Conservation (phyloP, 2,797 vertebrate genomes). For the Hoplostethus mediterraneus region DNA sequence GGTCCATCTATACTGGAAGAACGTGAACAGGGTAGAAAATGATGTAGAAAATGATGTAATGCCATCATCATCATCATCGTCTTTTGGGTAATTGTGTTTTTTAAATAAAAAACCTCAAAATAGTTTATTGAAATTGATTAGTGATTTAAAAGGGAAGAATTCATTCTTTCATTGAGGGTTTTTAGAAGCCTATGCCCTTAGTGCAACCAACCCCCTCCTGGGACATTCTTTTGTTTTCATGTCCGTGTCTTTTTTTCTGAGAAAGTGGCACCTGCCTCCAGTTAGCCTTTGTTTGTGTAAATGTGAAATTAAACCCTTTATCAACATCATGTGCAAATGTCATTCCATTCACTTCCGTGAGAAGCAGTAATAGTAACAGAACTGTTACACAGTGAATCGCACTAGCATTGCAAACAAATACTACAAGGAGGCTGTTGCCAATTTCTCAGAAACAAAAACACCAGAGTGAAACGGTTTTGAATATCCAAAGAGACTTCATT, state of each 20-base stretch:
- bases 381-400: conserved; percentile 14
- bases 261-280: conserved; percentile 7
- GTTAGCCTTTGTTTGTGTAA: conserved; percentile 1
- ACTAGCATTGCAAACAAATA: conserved; percentile 6
- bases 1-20: neutral
- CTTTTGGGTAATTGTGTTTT: too few relatives aligned
- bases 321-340: neutral
- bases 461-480: neutral
- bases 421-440: neutral
- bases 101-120: too few relatives aligned
- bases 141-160: conserved; percentile 10
- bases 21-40: neutral
- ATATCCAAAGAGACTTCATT: too few relatives aligned
- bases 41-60: too few relatives aligned
- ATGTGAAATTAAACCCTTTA: neutral
- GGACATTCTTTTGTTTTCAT: neutral
- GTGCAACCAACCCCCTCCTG: conserved; percentile 1
- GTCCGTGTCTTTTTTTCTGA: conserved; percentile 14
- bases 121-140: too few relatives aligned
- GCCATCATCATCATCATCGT: too few relatives aligned
- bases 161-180: neutral
- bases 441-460: neutral
- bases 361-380: neutral
- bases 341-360: neutral
- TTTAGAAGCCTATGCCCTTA: neutral